Base-by-base conservation (phyloP, 1,140 invertebrate genomes). In the Agraylea sexmaculata region DNA sequence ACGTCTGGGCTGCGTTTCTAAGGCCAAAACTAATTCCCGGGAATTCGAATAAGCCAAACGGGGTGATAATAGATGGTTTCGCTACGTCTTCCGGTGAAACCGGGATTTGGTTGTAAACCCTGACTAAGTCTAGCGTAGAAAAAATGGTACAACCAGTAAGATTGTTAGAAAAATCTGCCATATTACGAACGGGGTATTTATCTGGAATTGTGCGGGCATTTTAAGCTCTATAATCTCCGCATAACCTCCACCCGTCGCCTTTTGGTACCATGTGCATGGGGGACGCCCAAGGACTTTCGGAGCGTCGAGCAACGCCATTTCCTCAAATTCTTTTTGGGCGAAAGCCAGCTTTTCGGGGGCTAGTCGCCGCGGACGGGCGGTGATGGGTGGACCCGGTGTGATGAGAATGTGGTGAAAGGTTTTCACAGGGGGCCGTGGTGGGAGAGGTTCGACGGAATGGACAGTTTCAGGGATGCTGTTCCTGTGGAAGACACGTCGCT, bases 221-320 rank as follows among this genome's bases (percentile, higher is more conserved):
- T 0, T 73, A 48, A 2, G 27, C 16, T 5, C 64, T 39, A 40
- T 69, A 73, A 42, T 72, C 68, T 0, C 64, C 62, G 40, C 60
- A 66, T 0, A 60, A 55, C 12, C 68, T 40, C 53, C 55, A 65
- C 4, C 46, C 45, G 0, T 51, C 45, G 4, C 56, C 55, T 19
- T 54, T 53, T 2, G 54, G 53, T 1, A 58, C 58, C 40, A 72
- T 70, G 17, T 63, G 57, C 10, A 68, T 37, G 48, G 70, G 63
- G 45, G 71, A 74, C 1, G 59, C 62, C 18, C 54, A 29, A 62
- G 51, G 0, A 27, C 42, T 50, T 16, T 51, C 45, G 1, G 57
- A 62, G 2, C 52, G 58, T 31, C 56, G 40, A 12, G 48, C 42
- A 19, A 54, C 51, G 33, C 55, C 52, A 59, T 46, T 7, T 31